Percentiles rank a stretch among this genome's conserved stretches.
Conservation (phyloP, 2,888 invertebrate genomes). For the Napeogenes sylphis region DNA sequence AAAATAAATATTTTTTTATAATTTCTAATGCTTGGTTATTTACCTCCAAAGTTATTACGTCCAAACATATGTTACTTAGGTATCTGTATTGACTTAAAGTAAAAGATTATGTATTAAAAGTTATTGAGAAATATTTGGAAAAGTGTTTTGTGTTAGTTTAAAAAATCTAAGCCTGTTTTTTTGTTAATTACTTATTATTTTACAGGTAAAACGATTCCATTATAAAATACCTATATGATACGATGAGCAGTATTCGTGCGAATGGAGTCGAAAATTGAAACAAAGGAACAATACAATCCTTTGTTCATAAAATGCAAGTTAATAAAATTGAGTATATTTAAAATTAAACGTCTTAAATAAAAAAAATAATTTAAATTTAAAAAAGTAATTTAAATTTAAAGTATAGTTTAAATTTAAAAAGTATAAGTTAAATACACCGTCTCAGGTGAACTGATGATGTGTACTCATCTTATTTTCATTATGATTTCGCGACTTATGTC, state of each 20-base stretch:
- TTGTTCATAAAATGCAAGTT: conserved; percentile 26
- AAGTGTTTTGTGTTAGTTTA: too few relatives aligned
- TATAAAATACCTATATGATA: too few relatives aligned
- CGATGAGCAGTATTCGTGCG: conserved; percentile 12
- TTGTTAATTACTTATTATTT: too few relatives aligned
- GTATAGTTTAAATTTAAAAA: conserved; percentile 2
- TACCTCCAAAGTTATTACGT: too few relatives aligned
- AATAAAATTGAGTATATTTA: background rate
- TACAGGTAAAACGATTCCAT: too few relatives aligned
- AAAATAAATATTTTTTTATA: too few relatives aligned
- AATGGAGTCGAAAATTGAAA: conserved; percentile 28
- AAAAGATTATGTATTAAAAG: too few relatives aligned
- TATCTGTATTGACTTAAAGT: too few relatives aligned
- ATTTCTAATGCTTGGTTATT: too few relatives aligned
- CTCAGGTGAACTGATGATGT: conserved; percentile 25
- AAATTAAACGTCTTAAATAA: background rate
- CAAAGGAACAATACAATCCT: conserved; percentile 30
- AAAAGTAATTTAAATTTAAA: conserved; percentile 1
- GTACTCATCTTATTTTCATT: conserved; percentile 34
- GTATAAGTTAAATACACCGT: conserved; percentile 25
- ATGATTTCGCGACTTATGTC: conserved; percentile 36
- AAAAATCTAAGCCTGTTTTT: too few relatives aligned
- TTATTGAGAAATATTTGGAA: too few relatives aligned
- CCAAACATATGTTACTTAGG: too few relatives aligned
- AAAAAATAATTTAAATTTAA: background rate